Evolutionary conservation across 2,888 invertebrate species (phyloP), one percentile per base, ranked within the genome.

Genomic region (Drosophila bunnanda): DNA sequence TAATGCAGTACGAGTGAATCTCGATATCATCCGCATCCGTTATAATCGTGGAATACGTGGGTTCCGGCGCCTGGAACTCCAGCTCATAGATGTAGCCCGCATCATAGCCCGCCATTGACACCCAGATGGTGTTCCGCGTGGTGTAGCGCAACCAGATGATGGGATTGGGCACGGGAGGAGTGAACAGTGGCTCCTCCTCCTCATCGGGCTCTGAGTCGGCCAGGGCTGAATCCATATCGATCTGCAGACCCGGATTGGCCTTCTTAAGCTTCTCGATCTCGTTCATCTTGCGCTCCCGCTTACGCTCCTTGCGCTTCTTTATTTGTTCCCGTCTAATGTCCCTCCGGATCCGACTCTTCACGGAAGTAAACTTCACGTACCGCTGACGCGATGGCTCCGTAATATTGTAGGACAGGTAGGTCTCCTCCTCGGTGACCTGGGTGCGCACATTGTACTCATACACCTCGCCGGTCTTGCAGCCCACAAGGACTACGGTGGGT

Each of bases 11-110:
- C 25, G 93, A 93, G 72, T 92, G 92, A 53, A 95, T 94, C 91
- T 95, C 95, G 17, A 92, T 93, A 80, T 94, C 94, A 70, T 94
- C 93, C 0, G 92, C 94, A 69, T 94, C 93, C 8, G 90, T 84
- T 13, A 95, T 92, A 36, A 93, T 78, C 4, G 92, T 93, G 76
- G 93, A 93, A 43, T 83, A 90, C 3, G 92, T 71, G 0, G 94
- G 94, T 30, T 93, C 92, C 1, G 92, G 89, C 50, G 92, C 90
- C 22, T 92, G 92, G 38, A 94, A 93, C 32, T 82, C 60, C 25
- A 92, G 94, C 90, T 95, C 95, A 80, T 95, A 95, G 73, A 95
- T 93, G 77, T 94, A 95, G 28, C 95, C 95, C 4, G 95, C 94
- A 89, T 95, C 95, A 77, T 93, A 95, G 28, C 95, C 95, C 4